These are phyloP conservation scores for Ciconia boyciana DNA, from an alignment of 2,113 vertebrate genomes.

Conservation along the genomic window DNA sequence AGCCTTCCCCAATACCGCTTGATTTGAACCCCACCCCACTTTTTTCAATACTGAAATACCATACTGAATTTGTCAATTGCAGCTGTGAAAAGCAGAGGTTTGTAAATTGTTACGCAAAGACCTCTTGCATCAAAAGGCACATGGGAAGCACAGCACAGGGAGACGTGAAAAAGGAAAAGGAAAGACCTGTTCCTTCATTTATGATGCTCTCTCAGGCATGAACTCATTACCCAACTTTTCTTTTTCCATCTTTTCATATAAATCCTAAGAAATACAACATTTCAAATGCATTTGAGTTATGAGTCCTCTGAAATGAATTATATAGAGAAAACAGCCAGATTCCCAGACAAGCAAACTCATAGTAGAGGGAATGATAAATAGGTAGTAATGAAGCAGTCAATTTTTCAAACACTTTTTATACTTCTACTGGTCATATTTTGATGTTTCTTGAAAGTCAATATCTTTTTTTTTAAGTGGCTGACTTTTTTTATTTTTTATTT, in stretches of 20 bases:
- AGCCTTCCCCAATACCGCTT: neutral
- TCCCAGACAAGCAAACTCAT: neutral
- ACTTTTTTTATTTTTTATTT: neutral
- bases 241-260: neutral
- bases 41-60: neutral
- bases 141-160: neutral
- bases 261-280: neutral
- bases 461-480: neutral
- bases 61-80: neutral
- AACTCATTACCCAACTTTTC: neutral
- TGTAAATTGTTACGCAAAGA: neutral
- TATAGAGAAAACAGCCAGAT: neutral
- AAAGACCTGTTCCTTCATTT: neutral
- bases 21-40: neutral
- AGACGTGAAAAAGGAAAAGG: neutral
- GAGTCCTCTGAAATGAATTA: neutral
- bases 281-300: neutral
- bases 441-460: neutral
- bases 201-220: neutral
- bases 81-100: neutral
- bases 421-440: neutral
- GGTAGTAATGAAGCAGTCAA: neutral
- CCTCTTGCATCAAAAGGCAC: neutral
- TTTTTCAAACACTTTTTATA: neutral
- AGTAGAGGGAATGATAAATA: neutral